phyloP scores from a whole-genome alignment of 2,888 invertebrate species.

The Ichneumoninae sp. region DNA sequence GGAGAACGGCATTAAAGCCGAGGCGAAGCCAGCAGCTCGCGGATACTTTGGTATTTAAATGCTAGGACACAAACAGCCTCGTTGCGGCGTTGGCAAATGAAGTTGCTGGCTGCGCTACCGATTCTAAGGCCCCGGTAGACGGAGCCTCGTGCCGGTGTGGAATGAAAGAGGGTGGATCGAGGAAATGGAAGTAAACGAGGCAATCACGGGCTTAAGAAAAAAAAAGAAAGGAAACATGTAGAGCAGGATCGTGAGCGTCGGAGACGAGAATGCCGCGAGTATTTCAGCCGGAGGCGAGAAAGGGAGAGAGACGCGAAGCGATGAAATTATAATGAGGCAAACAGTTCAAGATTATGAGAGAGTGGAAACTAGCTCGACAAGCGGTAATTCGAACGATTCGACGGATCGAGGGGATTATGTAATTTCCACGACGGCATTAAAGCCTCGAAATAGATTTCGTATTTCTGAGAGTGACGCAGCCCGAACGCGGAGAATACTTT shows the following conservation, averaged over 20 bases:
- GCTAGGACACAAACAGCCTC: conserved; percentile 71
- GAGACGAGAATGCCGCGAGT: too few relatives aligned
- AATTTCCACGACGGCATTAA: conserved; percentile 6
- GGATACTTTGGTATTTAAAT: conserved; percentile 82
- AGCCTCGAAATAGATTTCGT: background rate
- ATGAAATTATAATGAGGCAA: conserved; percentile 7
- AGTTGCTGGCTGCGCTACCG: conserved; percentile 65
- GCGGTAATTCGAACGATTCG: background rate
- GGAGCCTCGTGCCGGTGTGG: background rate
- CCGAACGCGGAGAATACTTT: background rate
- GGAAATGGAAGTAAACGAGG: conserved; percentile 12
- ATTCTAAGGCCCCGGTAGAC: background rate
- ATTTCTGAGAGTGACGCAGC: background rate
- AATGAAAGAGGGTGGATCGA: background rate
- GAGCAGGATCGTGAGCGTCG: background rate
- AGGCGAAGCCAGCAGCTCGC: conserved; percentile 64
- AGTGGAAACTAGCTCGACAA: background rate
- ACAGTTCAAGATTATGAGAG: background rate
- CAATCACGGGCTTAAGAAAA: background rate
- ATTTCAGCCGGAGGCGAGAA: too few relatives aligned
- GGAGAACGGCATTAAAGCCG: conserved; percentile 74
- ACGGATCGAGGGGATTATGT: background rate
- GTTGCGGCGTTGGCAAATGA: conserved; percentile 72
- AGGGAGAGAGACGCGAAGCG: too few relatives aligned
- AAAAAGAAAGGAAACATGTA: background rate